Evolutionary conservation across 2,797 vertebrate species (phyloP).

Genomic region (Bucorvus abyssinicus): DNA sequence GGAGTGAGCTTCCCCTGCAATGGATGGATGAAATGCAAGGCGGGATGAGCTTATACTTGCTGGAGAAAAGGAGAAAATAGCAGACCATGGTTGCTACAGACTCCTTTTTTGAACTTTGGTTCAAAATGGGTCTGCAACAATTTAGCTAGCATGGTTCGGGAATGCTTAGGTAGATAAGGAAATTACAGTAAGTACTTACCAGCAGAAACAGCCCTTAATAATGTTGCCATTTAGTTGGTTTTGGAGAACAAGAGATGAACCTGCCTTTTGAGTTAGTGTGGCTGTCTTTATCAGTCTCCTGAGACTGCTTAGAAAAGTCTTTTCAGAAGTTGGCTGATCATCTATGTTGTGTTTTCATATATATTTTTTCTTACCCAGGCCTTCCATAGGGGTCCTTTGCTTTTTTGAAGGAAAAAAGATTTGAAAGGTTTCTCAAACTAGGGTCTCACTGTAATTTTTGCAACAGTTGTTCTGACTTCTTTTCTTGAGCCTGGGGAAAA

Average conservation of each 20-base stretch:
- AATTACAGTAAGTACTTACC: background rate
- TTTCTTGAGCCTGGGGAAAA: background rate
- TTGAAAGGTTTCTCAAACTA: background rate
- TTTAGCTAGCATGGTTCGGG: background rate
- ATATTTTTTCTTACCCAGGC: background rate
- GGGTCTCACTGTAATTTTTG: background rate
- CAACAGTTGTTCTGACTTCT: background rate
- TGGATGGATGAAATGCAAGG: background rate
- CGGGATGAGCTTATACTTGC: background rate
- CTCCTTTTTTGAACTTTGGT: background rate
- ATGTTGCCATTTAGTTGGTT: background rate
- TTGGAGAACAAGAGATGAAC: background rate
- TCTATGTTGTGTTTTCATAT: background rate
- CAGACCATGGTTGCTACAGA: background rate
- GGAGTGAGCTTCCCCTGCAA: background rate
- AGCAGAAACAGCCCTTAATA: background rate
- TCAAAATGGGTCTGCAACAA: background rate
- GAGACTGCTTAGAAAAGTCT: background rate
- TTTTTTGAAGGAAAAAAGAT: background rate
- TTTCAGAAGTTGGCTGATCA: background rate
- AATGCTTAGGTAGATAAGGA: background rate
- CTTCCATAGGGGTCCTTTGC: background rate
- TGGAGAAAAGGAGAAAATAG: background rate
- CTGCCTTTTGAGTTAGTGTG: background rate
- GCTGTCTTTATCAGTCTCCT: background rate